phyloP scores from a whole-genome alignment of 2,113 vertebrate species.

The Leptocoma aspasia region DNA sequence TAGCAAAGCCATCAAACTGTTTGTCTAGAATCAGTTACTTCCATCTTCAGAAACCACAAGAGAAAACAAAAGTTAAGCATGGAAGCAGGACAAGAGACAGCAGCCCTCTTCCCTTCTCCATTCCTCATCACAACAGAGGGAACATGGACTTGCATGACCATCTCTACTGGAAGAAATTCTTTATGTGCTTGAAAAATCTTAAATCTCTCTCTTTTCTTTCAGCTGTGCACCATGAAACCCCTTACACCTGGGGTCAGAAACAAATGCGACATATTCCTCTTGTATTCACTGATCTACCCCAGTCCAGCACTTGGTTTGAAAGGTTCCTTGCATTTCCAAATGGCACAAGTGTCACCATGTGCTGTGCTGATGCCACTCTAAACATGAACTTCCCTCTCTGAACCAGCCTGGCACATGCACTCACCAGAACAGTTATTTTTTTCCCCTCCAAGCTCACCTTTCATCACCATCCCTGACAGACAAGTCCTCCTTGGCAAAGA shows the following conservation, averaged over 20 bases:
- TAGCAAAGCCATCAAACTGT: neutral
- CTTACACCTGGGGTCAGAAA: neutral
- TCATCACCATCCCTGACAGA: neutral
- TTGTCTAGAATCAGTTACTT: neutral
- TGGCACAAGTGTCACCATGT: neutral
- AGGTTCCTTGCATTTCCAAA: neutral
- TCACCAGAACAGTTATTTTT: neutral
- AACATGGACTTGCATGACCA: neutral
- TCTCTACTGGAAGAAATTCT: neutral
- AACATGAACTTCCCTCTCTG: neutral
- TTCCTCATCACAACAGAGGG: neutral
- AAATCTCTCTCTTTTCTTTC: neutral
- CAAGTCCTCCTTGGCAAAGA: neutral
- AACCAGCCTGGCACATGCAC: neutral
- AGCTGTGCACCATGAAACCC: neutral
- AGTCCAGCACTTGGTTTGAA: neutral
- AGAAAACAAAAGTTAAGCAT: neutral
- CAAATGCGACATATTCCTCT: neutral
- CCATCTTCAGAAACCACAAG: neutral
- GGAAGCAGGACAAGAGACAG: neutral
- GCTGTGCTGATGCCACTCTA: neutral
- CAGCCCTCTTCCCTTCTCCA: neutral
- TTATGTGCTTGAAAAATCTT: neutral
- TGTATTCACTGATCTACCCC: neutral
- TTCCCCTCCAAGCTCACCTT: neutral